Evolutionary conservation across 2,888 invertebrate genomes (phyloP), one percentile per base, ranked within the genome.

Genomic region (Endotricha flammealis): DNA sequence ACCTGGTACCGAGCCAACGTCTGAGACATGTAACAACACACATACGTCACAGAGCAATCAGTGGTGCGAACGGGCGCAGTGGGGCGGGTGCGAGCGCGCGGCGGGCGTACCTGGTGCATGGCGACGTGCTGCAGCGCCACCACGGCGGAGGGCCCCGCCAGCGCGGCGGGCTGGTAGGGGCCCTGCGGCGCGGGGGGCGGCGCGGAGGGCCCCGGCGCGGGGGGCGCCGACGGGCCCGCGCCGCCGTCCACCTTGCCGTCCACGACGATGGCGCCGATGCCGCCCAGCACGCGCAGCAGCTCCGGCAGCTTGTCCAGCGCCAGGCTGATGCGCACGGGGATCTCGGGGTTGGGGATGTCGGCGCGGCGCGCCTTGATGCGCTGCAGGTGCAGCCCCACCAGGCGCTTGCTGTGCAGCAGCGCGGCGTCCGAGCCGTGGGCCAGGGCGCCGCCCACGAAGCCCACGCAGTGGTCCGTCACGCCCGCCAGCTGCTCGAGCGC

Each of bases 261-360:
- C 40, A 71, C 68, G 42, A 73, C 78, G 83, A 94, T n/a, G n/a
- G n/a, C 48, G 93, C 90, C 67, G n/a, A 94, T 90, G 39, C 95
- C 95, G 79, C 95, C 95, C 41, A 95, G 95, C 27, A 95, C 92
- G 87, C 93, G 91, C 54, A 93, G 88, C 37, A 95, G 87, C 65
- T 95, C 95, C 32, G 93, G 91, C 57, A 95, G 91, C 85, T 94
- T 94, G 71, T 94, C 94, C 46, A 94, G 82, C 54, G 92, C 91
- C 40, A 95, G 88, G 69, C 92, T 90, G 71, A 95, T 94, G 60
- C 95, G 89, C 48, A 95, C 94, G 20, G 95, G 95, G 53, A 95
- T 94, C 82, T 95, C 95, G 10, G 95, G 95, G 88, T 95, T 95
- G 48, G 95, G 95, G 67, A 95, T 95, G 81, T 95, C 95, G 2